Evolutionary conservation across 1,140 invertebrate species (phyloP), one percentile per base, ranked within the genome.

Genomic region (Solenopsis fugax): DNA sequence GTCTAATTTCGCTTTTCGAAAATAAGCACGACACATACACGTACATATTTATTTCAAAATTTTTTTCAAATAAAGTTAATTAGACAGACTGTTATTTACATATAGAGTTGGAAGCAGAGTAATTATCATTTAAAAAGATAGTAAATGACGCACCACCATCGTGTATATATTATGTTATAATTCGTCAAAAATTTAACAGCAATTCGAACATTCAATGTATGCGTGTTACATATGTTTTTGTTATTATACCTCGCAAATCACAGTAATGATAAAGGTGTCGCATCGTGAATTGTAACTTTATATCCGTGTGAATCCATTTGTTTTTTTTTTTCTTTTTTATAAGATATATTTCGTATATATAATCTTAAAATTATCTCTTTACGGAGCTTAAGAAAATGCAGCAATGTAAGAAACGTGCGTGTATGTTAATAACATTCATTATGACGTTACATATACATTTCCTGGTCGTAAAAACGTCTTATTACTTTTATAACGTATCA

Each of bases 121-220:
- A 12, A 82, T 82, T 58, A 82, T 85, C 45, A 62, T 21, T 48
- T 62, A 50, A 45, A 85, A 54, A 72, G 65, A 81, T 71, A 82
- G 10, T 82, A 82, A 58, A 73, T 72, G 24, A 60, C 16, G 18
- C 45, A 73, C 10, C 64, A 69, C 54, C 21, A 69, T 69, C 13
- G 9, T 73, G 60, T 72, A 48, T 72, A 82, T 16, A 82, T 82
- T 72, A 29, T 52, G 18, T 82, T 82, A 82, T 82, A 82, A 82
- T 82, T 82, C 54, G 24, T 73, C 41, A 82, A 73, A 82, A 82
- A 73, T 82, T 72, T 72, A 82, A 82, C 80, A 82, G 80, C 80
- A 72, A 82, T 82, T 82, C 52, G 54, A 73, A 82, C 80, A 82
- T 82, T 82, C 18, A 82, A 82, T 82, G 80, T 60, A 73, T 60